These are phyloP conservation scores for Dryocosmus kuriphilus DNA, from an alignment of 2,888 invertebrate species.

Conservation along the genomic window DNA sequence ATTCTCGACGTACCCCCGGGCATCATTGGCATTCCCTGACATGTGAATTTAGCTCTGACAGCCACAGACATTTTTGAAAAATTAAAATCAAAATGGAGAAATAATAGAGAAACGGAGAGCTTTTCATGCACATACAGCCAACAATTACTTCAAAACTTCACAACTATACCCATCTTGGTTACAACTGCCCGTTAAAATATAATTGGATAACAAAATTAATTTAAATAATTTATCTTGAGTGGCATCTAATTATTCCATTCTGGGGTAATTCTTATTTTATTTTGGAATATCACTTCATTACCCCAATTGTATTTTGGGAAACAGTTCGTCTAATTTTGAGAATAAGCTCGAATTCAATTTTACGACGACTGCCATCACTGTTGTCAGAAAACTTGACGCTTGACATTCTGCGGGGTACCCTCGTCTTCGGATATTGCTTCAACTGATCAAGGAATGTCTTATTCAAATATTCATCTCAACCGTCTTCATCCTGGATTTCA, in stretches of 20 bases:
- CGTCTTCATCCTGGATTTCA: constrained; percentile 32
- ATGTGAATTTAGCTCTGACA: constrained; percentile 36
- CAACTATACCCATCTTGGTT: too few species aligned
- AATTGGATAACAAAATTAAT: background rate
- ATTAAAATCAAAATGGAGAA: constrained; percentile 27
- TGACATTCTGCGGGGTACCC: constrained; percentile 29
- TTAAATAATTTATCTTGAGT: background rate
- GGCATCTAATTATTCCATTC: background rate
- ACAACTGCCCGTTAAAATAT: background rate
- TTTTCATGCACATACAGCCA: background rate
- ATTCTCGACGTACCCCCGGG: constrained; percentile 29
- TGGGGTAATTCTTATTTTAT: background rate
- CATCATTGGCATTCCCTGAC: constrained; percentile 35
- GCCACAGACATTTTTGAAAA: constrained; percentile 32
- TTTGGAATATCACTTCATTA: background rate
- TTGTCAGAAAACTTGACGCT: constrained; percentile 14
- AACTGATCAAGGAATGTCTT: constrained; percentile 27
- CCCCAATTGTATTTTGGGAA: background rate
- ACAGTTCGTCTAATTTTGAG: background rate
- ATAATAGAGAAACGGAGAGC: background rate
- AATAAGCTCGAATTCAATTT: constrained; percentile 6
- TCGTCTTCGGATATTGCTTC: constrained; percentile 34
- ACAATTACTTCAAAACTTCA: background rate
- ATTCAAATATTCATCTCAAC: constrained; percentile 21
- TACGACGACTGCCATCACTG: constrained; percentile 27